Conservation (phyloP, 1,140 invertebrate genomes). For the Drosophila baimaii region DNA sequence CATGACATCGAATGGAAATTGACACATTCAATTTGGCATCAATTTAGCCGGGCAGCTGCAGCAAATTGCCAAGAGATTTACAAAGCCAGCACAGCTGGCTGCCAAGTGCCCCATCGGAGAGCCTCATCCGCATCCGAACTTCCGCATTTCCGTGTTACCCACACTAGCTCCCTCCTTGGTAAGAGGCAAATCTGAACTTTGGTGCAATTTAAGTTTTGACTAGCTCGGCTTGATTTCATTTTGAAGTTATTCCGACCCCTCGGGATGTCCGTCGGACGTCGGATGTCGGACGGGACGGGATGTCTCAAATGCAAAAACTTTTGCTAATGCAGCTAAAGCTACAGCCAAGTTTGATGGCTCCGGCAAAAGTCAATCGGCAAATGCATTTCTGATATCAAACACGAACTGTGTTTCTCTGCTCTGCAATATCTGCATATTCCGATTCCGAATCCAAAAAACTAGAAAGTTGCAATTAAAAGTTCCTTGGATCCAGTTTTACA, state of each 20-base stretch:
- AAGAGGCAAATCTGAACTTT: constrained; percentile 32
- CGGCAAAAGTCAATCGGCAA: constrained; percentile 67
- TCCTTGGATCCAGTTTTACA: constrained; percentile 56
- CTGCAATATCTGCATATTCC: constrained; percentile 28
- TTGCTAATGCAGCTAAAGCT: constrained; percentile 53
- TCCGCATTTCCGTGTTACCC: constrained; percentile 6
- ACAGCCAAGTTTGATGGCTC: constrained; percentile 37
- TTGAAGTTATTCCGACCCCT: constrained; percentile 57
- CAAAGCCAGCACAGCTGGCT: constrained; percentile 47
- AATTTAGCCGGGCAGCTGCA: constrained; percentile 67
- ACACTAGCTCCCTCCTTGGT: not conserved
- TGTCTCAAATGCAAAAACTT: constrained; percentile 73
- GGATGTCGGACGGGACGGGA: too few relatives aligned
- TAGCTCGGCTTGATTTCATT: constrained; percentile 72
- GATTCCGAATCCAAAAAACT: constrained; percentile 30
- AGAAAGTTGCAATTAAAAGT: constrained; percentile 71
- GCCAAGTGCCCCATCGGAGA: constrained; percentile 27
- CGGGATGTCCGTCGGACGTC: not conserved
- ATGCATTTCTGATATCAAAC: constrained; percentile 66
- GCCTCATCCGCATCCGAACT: not conserved
- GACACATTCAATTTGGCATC: constrained; percentile 76
- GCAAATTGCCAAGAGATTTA: constrained; percentile 71
- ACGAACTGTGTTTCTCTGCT: constrained; percentile 26
- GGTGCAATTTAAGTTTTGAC: constrained; percentile 74
- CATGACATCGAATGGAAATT: constrained; percentile 69